Conservation (phyloP, 2,797 vertebrate genomes). For the Typhlichthys subterraneus region DNA sequence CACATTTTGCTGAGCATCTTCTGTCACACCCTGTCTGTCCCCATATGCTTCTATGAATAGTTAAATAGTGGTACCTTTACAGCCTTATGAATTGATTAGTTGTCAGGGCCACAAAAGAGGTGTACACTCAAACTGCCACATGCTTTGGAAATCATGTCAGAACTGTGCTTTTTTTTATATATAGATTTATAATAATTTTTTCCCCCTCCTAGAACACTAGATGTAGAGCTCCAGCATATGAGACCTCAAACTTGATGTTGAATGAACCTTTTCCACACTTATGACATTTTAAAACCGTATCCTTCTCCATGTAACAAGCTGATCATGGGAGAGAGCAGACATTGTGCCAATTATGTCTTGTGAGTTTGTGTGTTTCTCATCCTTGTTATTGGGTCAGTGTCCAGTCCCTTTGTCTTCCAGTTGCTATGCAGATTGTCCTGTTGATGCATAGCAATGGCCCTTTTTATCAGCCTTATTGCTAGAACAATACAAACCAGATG, state of each 20-base stretch:
- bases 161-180: constrained; percentile 42
- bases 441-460: constrained; percentile 87
- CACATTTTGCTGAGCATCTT: constrained; percentile 59
- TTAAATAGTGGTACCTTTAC: constrained; percentile 64
- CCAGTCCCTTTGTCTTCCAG: constrained; percentile 87
- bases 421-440: constrained; percentile 79
- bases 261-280: constrained; percentile 41
- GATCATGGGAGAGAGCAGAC: constrained; percentile 55
- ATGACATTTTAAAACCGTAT: constrained; percentile 54
- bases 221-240: constrained; percentile 59
- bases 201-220: constrained; percentile 53
- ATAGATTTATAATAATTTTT: too few relatives aligned
- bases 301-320: constrained; percentile 36
- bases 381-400: constrained; percentile 78
- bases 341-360: constrained; percentile 77
- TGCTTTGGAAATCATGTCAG: constrained; percentile 64
- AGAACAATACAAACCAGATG: constrained; percentile 79
- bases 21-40: constrained; percentile 36
- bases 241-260: constrained; percentile 72
- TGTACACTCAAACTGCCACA: constrained; percentile 76
- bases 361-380: constrained; percentile 68
- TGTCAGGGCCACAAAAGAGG: constrained; percentile 63
- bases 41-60: constrained; percentile 65
- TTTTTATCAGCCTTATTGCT: constrained; percentile 91
- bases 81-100: constrained; percentile 68